Conservation (phyloP, 1,140 invertebrate genomes). For the Patella vulgata region DNA sequence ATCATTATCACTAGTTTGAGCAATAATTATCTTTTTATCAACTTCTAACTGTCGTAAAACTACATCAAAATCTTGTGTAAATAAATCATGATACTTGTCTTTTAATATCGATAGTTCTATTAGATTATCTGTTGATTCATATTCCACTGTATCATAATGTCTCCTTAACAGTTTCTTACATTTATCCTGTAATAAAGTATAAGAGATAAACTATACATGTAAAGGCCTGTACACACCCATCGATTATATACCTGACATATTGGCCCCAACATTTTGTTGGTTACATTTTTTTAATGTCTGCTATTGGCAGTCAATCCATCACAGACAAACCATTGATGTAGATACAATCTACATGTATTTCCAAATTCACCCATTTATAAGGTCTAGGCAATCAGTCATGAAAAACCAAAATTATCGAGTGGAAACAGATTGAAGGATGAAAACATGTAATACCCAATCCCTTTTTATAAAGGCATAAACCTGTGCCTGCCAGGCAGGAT, state of each 20-base stretch:
- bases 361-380: too few species aligned
- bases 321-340: too few species aligned
- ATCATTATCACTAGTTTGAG: constrained; percentile 24
- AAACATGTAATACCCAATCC: too few species aligned
- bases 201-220: not conserved
- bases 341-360: too few species aligned
- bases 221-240: constrained; percentile 3
- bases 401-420: too few species aligned
- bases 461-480: too few species aligned
- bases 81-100: constrained; percentile 22
- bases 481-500: too few species aligned
- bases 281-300: too few species aligned
- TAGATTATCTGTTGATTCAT: constrained; percentile 39
- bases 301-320: too few species aligned
- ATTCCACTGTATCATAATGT: constrained; percentile 28
- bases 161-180: constrained; percentile 23
- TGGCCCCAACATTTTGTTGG: not conserved
- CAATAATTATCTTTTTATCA: constrained; percentile 33
- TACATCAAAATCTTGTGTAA: constrained; percentile 36
- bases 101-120: constrained; percentile 36
- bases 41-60: constrained; percentile 40
- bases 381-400: too few species aligned
- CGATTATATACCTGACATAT: not conserved
- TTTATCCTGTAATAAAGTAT: constrained; percentile 34
- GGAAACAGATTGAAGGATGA: too few species aligned